Base-by-base conservation (phyloP, 2,113 vertebrate genomes). In the Corythaeola cristata region DNA sequence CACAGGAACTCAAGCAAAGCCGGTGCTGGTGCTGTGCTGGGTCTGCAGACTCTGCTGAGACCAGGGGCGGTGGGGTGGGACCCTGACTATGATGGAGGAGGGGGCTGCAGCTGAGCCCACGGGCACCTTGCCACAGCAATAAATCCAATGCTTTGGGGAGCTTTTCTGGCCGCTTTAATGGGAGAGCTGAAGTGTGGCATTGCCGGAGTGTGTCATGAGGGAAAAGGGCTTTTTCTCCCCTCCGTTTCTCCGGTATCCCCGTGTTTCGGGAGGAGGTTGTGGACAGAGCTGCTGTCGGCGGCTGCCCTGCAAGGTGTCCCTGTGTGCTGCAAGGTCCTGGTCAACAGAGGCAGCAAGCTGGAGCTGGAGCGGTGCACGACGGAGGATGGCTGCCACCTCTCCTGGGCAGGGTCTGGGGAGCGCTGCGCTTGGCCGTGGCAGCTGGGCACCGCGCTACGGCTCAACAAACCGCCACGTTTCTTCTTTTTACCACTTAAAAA, bases 81-180 rank as follows among this genome's bases (percentile, higher is more conserved):
- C 41, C 30, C 32, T 1, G 0, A 1, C 0, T 0, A 8, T 2
- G 6, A 12, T 0, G 0, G 27, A 39, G 39, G 39, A 39, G 20
- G 41, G 22, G 24, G 11, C 56, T 62, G 52, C n/a, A 45, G 26
- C 35, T 3, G 8, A 66, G 26, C 39, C 27, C 6, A 0, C 0
- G 0, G 17, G 35, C 28, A 49, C 18, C 14, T 53, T 27, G 8
- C 1, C 1, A 21, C 5, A 64, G 53, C 27, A 30, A 20, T 18
- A 52, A 62, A 49, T 24, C 18, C 16, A 71, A 37, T 21, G 8
- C 2, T 11, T 66, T 35, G 1, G 6, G 27, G 17, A 7, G 2
- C 2, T 28, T 15, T 28, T 28, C 52, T 14, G 37, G n/a, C 30
- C 66, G 0, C 16, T 73, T 32, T 35, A n/a, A 33, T 7, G 11